A percentile compares a stretch with the other conserved stretches of the same genome.
Evolutionary conservation across 2,888 invertebrate species (phyloP).

Genomic region (Elysia crispata): DNA sequence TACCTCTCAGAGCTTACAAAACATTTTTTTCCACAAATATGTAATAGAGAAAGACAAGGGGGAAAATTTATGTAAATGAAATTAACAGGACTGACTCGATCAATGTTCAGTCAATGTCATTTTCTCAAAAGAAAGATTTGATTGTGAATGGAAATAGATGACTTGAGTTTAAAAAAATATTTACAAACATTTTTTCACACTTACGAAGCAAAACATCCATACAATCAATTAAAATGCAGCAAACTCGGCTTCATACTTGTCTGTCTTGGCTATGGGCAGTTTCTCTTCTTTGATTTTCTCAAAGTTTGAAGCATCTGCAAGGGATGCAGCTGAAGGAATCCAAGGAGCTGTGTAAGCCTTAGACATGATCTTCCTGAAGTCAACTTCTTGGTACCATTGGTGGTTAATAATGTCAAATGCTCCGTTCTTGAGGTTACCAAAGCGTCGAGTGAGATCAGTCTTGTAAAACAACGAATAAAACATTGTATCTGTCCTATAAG

Average conservation of each 20-base stretch:
- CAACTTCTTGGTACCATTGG: constrained; percentile 40
- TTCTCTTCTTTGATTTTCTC: constrained; percentile 32
- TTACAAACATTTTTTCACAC: neutral
- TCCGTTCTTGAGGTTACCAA: constrained; percentile 43
- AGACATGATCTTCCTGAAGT: constrained; percentile 37
- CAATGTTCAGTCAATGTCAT: too few species aligned
- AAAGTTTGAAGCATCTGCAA: constrained; percentile 40
- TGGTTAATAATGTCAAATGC: constrained; percentile 44
- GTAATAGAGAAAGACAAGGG: too few species aligned
- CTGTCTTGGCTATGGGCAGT: constrained; percentile 27
- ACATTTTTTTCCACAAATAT: too few species aligned
- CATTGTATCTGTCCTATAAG: too few species aligned
- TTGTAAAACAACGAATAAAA: constrained; percentile 27
- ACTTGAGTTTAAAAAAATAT: too few species aligned
- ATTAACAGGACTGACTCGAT: too few species aligned
- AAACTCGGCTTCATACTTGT: constrained; percentile 37
- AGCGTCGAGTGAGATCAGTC: constrained; percentile 46
- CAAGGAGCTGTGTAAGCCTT: constrained; percentile 41
- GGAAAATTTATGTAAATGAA: too few species aligned
- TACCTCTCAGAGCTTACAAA: too few species aligned
- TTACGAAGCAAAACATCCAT: neutral
- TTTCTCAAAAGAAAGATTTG: too few species aligned
- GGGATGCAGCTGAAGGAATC: constrained; percentile 9
- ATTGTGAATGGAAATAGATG: too few species aligned
- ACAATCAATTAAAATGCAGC: constrained; percentile 15